Conservation (phyloP, 2,113 vertebrate genomes). For the Zeus faber region DNA sequence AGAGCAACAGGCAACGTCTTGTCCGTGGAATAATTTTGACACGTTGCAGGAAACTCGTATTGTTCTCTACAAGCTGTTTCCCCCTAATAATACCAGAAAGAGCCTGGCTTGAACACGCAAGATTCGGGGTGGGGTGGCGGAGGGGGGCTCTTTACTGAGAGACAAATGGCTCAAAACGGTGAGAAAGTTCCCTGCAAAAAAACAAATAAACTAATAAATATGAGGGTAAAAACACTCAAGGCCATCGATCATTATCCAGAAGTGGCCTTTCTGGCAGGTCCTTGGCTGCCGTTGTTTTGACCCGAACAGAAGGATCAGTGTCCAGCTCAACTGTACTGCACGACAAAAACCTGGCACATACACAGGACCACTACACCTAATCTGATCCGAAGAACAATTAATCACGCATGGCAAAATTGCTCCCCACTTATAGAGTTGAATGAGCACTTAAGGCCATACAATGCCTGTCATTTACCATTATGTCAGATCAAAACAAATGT, state of each 20-base stretch:
- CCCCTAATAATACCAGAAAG: slow-evolving; percentile 44
- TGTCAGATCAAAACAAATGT: not conserved
- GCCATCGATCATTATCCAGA: slow-evolving; percentile 49
- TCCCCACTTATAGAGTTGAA: slow-evolving; percentile 38
- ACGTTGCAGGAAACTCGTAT: slow-evolving; percentile 65
- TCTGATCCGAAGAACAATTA: slow-evolving; percentile 50
- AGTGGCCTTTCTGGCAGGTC: slow-evolving; percentile 42
- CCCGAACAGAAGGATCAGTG: slow-evolving; percentile 45
- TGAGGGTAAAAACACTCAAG: slow-evolving; percentile 40
- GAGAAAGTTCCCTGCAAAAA: slow-evolving; percentile 48
- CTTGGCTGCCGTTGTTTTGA: slow-evolving; percentile 35
- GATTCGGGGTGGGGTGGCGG: not conserved
- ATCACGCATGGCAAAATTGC: slow-evolving; percentile 18
- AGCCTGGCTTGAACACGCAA: slow-evolving; percentile 4
- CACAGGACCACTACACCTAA: slow-evolving; percentile 56
- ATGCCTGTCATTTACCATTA: slow-evolving; percentile 8
- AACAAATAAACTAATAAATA: slow-evolving; percentile 59
- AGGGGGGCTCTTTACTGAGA: slow-evolving; percentile 20
- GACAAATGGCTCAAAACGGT: slow-evolving; percentile 42
- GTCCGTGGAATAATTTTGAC: slow-evolving; percentile 46
- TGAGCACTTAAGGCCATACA: slow-evolving; percentile 1
- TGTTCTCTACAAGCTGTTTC: slow-evolving; percentile 69
- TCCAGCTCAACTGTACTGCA: slow-evolving; percentile 16
- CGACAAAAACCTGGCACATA: slow-evolving; percentile 40
- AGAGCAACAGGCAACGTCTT: slow-evolving; percentile 43